Evolutionary conservation across 2,888 invertebrate species (phyloP).

Genomic region (Coecobrya sp.): DNA sequence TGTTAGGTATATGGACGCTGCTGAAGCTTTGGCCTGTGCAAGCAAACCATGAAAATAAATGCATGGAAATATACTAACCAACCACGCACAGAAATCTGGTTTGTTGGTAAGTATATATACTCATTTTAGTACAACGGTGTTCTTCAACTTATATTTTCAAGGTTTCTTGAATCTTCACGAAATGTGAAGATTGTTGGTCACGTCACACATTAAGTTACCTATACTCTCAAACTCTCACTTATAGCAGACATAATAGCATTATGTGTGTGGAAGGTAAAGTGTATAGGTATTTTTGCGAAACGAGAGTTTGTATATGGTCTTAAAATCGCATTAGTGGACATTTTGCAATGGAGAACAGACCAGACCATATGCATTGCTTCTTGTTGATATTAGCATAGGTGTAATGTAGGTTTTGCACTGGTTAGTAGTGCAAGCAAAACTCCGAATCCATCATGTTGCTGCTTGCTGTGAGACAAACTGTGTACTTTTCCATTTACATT

Average conservation of each 20-base stretch:
- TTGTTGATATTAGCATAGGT: not conserved
- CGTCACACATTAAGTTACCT: not conserved
- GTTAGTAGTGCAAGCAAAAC: conserved; percentile 16
- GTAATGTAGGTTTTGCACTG: not conserved
- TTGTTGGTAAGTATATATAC: not conserved
- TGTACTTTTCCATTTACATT: conserved; percentile 26
- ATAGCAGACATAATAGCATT: not conserved
- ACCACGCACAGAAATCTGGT: conserved; percentile 22
- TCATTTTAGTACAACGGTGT: not conserved
- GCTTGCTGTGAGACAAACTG: not conserved
- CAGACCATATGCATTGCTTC: conserved; percentile 53
- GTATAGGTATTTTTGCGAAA: not conserved
- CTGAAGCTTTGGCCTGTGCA: not conserved
- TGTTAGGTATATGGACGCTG: conserved; percentile 6
- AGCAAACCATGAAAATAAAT: conserved; percentile 54
- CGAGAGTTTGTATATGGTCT: conserved; percentile 16
- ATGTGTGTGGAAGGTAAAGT: not conserved
- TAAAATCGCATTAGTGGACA: conserved; percentile 55
- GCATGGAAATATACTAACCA: conserved; percentile 52
- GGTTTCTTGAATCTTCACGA: conserved; percentile 70
- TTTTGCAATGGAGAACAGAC: not conserved
- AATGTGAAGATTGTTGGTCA: conserved; percentile 21
- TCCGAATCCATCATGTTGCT: not conserved
- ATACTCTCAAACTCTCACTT: not conserved
- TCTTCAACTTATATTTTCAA: conserved; percentile 65